Conservation (phyloP, 2,113 vertebrate genomes). For the Motacilla alba region DNA sequence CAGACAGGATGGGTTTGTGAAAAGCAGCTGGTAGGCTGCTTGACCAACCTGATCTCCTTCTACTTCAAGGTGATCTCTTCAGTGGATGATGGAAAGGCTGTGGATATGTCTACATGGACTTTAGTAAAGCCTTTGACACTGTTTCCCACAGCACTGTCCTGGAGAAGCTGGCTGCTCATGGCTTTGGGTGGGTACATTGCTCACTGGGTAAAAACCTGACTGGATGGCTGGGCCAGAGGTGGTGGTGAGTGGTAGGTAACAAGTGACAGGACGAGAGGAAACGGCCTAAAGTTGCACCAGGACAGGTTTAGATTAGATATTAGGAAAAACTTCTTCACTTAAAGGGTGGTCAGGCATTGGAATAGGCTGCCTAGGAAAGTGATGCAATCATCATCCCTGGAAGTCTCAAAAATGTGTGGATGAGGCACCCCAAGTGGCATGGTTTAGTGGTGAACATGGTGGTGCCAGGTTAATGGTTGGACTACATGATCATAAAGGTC, state of each 20-base stretch:
- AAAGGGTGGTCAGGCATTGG: background rate
- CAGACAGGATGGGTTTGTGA: background rate
- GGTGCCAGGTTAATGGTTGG: background rate
- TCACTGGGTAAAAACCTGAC: too few relatives aligned
- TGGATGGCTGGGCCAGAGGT: too few relatives aligned
- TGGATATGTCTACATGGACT: background rate
- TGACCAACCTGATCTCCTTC: background rate
- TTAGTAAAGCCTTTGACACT: background rate
- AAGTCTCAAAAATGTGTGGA: background rate
- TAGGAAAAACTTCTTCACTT: background rate
- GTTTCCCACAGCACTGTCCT: too few relatives aligned
- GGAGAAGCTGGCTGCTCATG: too few relatives aligned
- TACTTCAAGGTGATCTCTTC: background rate
- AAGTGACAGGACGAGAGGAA: too few relatives aligned
- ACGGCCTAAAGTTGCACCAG: background rate
- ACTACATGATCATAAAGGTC: accelerated
- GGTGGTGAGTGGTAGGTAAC: too few relatives aligned
- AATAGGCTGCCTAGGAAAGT: background rate
- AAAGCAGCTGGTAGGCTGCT: background rate
- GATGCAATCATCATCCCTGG: background rate
- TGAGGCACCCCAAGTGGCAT: background rate
- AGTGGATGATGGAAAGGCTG: background rate
- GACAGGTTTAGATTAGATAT: background rate
- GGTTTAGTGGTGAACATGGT: background rate
- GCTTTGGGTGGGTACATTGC: too few relatives aligned